These are phyloP conservation scores for Setipinna tenuifilis DNA, from an alignment of 2,797 vertebrate genomes.

Conservation along the genomic window DNA sequence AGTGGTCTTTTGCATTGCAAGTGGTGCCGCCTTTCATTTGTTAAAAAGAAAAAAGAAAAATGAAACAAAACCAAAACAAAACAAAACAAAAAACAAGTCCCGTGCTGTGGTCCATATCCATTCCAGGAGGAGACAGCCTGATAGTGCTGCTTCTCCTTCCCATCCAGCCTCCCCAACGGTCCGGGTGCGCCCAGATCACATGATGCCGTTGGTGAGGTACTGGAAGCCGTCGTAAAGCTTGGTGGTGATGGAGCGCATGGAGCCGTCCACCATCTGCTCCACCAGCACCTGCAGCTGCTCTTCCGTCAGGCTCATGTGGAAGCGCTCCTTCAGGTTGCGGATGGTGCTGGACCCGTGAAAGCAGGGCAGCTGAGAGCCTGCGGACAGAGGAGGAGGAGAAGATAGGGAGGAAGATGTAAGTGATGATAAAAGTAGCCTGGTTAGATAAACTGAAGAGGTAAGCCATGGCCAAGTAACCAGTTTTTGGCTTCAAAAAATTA, in stretches of 20 bases:
- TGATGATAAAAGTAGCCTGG: neutral
- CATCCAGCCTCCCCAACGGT: neutral
- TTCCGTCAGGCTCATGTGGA: slow-evolving; percentile 97
- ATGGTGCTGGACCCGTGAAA: slow-evolving; percentile 95
- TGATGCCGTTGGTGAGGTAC: slow-evolving; percentile 99
- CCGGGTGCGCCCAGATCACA: slow-evolving; percentile 73
- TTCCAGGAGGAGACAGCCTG: neutral
- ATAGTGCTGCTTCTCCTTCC: neutral
- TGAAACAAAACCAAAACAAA: neutral
- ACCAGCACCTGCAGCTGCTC: slow-evolving; percentile 93
- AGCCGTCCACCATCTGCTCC: slow-evolving; percentile 93
- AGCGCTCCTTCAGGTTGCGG: slow-evolving; percentile 90
- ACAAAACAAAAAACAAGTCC: neutral
- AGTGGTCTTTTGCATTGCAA: slow-evolving; percentile 51
- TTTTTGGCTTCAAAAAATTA: no score
- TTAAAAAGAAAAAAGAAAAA: neutral
- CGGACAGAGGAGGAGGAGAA: fast-evolving
- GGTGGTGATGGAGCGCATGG: slow-evolving; percentile 94
- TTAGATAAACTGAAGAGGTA: no score
- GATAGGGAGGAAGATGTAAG: neutral
- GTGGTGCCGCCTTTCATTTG: slow-evolving; percentile 46
- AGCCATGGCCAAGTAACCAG: no score
- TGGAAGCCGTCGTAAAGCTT: slow-evolving; percentile 96
- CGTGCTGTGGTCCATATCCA: slow-evolving; percentile 12
- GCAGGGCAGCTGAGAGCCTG: slow-evolving; percentile 92